These are phyloP conservation scores for Xyrauchen texanus DNA, from an alignment of 2,113 vertebrate species.

Conservation along the genomic window DNA sequence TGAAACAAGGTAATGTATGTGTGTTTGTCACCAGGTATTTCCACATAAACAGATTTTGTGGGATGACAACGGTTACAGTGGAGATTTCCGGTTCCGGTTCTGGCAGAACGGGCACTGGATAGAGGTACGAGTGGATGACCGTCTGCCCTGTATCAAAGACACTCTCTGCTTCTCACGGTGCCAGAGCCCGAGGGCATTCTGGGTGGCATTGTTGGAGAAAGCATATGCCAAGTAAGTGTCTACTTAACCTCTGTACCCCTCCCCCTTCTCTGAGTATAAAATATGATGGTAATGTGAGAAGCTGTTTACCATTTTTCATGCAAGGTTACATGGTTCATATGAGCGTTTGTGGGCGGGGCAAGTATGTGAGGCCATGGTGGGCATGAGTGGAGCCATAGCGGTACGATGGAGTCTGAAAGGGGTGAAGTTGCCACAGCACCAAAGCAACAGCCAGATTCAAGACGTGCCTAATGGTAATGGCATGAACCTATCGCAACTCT, in stretches of 20 bases:
- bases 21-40: constrained; percentile 75
- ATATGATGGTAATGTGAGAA: no score
- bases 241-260: background rate
- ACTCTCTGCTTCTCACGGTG: constrained; percentile 92
- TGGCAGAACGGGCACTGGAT: constrained; percentile 91
- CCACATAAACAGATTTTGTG: constrained; percentile 85
- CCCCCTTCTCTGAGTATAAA: no score
- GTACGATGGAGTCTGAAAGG: constrained; percentile 83
- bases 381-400: constrained; percentile 87
- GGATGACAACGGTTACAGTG: constrained; percentile 80
- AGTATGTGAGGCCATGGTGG: constrained; percentile 91
- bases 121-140: constrained; percentile 87
- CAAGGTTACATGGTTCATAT: constrained; percentile 87
- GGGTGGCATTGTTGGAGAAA: constrained; percentile 93
- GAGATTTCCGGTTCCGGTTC: constrained; percentile 82
- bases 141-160: constrained; percentile 86
- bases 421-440: constrained; percentile 18
- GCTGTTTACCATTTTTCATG: background rate
- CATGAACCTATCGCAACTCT: constrained; percentile 68
- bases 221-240: constrained; percentile 92
- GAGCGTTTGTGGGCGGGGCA: constrained; percentile 94
- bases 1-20: no score
- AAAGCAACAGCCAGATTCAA: constrained; percentile 57
- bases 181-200: constrained; percentile 84
- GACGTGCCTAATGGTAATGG: constrained; percentile 57